Evolutionary conservation across 2,888 invertebrate genomes (phyloP), one percentile per base, ranked within the genome.

Genomic region (Andrena bucephala): DNA sequence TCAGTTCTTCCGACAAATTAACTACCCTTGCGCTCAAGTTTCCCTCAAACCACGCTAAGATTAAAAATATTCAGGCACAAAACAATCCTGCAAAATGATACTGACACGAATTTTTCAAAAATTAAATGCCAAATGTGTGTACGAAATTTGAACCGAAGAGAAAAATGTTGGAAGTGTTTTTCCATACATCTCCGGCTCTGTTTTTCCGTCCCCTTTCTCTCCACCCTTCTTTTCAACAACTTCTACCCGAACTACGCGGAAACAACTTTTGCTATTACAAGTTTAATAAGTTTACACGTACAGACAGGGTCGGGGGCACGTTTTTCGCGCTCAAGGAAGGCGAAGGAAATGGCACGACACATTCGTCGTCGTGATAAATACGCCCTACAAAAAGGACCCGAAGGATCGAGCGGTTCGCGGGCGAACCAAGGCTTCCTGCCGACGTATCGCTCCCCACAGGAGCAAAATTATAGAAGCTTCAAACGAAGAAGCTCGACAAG

Each of bases 261-360:
- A 76, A 76, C 89, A 93, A 93, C 92, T 93, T 93, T 93, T 89
- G 92, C 92, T 91, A 93, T 93, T 93, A 93, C 92, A 93, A 93
- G 92, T 93, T 93, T 92, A 92, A 93, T 93, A 93, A 92, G 92
- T 93, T 93, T 91, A 92, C 88, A 90, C 86, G 89, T 87, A 81
- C 84, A 81, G 72, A 67, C 65, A 52, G 31, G 13, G 20, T n/a
- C 5, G 27, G n/a, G 50, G 60, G 33, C 7, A 33, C 4, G 54
- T 79, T 75, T 76, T 65, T 65, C 78, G 67, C 81, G 54, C 20
- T 27, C 42, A 20, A 20, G 52, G 29, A 72, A 59, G 27, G 48
- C 67, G 80, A 71, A 68, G 65, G 63, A 75, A 79, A 77, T 65
- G 73, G 69, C 62, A 70, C 16, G 65, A 73, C 67, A 77, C 76